A percentile compares a stretch with the other conserved stretches of the same genome.
phyloP scores from a whole-genome alignment of 2,888 invertebrate genomes.

The Drosophila acutilabella region DNA sequence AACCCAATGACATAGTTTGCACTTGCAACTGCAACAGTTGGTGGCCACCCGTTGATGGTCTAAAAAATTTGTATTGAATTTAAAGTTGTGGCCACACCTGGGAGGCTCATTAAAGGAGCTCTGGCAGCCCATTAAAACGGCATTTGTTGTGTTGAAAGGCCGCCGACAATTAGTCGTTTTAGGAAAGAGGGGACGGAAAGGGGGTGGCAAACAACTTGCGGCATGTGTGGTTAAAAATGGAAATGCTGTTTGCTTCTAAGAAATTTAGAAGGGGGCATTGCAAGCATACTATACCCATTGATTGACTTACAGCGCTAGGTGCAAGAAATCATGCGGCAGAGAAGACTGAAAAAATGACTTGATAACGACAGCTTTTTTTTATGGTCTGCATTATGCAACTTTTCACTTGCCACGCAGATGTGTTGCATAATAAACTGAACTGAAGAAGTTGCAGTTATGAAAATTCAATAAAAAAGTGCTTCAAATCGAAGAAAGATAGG shows the following conservation, averaged over 20 bases:
- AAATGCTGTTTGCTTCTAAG: constrained; percentile 56
- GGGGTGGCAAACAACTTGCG: constrained; percentile 3
- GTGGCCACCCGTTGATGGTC: constrained; percentile 30
- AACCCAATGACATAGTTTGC: constrained; percentile 72
- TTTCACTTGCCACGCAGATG: neutral
- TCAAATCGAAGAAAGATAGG: neutral
- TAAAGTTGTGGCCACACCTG: constrained; percentile 34
- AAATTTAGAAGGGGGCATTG: constrained; percentile 37
- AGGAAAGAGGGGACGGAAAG: neutral
- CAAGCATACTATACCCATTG: constrained; percentile 31
- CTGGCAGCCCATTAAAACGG: constrained; percentile 68
- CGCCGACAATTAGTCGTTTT: constrained; percentile 60
- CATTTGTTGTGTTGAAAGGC: constrained; percentile 69
- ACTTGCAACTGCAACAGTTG: constrained; percentile 51
- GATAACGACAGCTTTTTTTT: constrained; percentile 23
- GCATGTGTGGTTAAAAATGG: constrained; percentile 51
- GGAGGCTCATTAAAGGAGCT: constrained; percentile 54
- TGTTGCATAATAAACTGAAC: constrained; percentile 28
- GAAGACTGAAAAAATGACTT: constrained; percentile 6
- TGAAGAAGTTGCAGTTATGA: constrained; percentile 21
- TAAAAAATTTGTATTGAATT: constrained; percentile 21
- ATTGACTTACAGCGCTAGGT: constrained; percentile 41
- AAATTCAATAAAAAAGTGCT: constrained; percentile 7
- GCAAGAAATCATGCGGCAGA: constrained; percentile 7
- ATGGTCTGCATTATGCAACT: constrained; percentile 22